phyloP scores from a whole-genome alignment of 1,140 invertebrate genomes.

The Pseudomyrmex cubaensis region DNA sequence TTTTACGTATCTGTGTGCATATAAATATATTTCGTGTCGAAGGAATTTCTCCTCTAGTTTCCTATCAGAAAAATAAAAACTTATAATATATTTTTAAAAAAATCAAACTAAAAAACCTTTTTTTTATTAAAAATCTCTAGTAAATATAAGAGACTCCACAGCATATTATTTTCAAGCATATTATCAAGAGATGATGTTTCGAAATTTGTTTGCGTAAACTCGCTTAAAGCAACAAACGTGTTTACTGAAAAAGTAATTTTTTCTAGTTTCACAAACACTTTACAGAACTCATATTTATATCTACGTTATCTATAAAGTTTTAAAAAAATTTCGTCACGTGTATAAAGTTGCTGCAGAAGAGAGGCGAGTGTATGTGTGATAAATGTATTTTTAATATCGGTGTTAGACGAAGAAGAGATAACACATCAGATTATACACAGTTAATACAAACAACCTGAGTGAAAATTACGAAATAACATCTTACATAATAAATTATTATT shows the following conservation, averaged over 20 bases:
- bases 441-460: not conserved
- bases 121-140: not conserved
- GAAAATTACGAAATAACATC: too few relatives aligned
- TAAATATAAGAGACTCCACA: not conserved
- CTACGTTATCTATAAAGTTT: constrained; percentile 4
- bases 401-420: constrained; percentile 2
- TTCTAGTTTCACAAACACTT: not conserved
- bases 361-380: not conserved
- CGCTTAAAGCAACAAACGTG: not conserved
- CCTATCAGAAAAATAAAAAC: too few relatives aligned
- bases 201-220: not conserved
- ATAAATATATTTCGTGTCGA: not conserved
- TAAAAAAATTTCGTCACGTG: not conserved
- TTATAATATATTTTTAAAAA: too few relatives aligned
- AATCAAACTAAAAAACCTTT: too few relatives aligned
- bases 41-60: too few relatives aligned
- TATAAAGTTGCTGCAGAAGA: constrained; percentile 15
- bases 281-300: not conserved
- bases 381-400: not conserved
- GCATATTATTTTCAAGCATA: not conserved
- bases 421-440: not conserved
- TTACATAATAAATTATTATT: too few relatives aligned
- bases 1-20: not conserved
- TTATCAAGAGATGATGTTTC: not conserved
- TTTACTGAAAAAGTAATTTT: not conserved